A percentile compares a stretch with the other conserved stretches of the same genome.
Evolutionary conservation across 2,113 vertebrate genomes (phyloP).

Genomic region (Sclerurus mexicanus): DNA sequence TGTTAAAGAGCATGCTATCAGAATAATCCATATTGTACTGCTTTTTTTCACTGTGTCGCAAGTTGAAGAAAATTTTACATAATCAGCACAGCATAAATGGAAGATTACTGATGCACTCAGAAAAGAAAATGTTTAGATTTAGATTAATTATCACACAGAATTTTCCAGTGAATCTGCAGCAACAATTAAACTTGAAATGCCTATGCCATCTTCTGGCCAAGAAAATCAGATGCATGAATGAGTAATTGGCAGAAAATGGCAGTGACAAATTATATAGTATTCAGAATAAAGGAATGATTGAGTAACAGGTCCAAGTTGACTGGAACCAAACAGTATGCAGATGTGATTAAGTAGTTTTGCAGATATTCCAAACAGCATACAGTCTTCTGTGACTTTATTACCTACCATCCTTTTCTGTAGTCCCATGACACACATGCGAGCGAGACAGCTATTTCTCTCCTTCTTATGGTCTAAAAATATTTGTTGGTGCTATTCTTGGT

Average conservation of each 20-base stretch:
- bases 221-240: slow-evolving; percentile 4
- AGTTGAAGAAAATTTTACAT: not conserved
- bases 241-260: not conserved
- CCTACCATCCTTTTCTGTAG: not conserved
- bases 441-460: not conserved
- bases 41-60: not conserved
- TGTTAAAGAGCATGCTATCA: not conserved
- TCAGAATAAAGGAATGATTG: not conserved
- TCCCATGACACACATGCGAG: not conserved
- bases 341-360: not conserved
- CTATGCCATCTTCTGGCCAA: slow-evolving; percentile 50
- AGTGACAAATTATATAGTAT: not conserved
- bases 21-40: not conserved
- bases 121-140: not conserved
- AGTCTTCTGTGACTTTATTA: not conserved
- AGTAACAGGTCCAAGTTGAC: not conserved
- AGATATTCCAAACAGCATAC: not conserved
- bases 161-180: not conserved
- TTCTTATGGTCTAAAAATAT: slow-evolving; percentile 31
- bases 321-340: not conserved
- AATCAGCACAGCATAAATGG: slow-evolving; percentile 3
- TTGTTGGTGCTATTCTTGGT: slow-evolving; percentile 14
- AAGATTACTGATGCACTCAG: not conserved
- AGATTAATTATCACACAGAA: not conserved
- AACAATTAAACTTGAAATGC: slow-evolving; percentile 50